phyloP scores from a whole-genome alignment of 2,797 vertebrate species.

The Catostomus latipinnis region DNA sequence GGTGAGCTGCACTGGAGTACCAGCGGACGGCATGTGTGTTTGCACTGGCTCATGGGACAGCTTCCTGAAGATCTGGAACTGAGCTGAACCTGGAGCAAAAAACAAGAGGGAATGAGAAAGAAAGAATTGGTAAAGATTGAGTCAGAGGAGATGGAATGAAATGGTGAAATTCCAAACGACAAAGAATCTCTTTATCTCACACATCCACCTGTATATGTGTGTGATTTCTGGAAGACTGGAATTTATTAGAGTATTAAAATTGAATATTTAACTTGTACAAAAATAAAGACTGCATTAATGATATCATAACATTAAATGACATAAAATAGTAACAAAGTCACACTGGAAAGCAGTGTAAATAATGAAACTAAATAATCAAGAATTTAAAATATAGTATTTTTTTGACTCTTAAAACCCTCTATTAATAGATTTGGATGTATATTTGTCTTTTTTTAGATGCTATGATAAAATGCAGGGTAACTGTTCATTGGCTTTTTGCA shows the following conservation, averaged over 20 bases:
- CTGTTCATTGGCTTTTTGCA: conserved; percentile 61
- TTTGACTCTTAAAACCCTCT: conserved; percentile 62
- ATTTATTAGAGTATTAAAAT: conserved; percentile 14
- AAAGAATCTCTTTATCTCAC: conserved; percentile 10
- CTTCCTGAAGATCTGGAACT: conserved; percentile 98
- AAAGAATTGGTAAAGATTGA: conserved; percentile 27
- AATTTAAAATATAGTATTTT: conserved; percentile 56
- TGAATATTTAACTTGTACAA: conserved; percentile 48
- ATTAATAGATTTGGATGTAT: conserved; percentile 63
- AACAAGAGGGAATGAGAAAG: conserved; percentile 2
- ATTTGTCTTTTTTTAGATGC: conserved; percentile 71
- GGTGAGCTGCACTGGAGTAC: conserved; percentile 96
- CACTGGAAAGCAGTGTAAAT: conserved; percentile 52
- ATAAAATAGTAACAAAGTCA: conserved; percentile 19
- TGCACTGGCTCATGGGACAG: conserved; percentile 98
- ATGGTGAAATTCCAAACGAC: conserved; percentile 10
- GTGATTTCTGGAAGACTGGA: conserved; percentile 2
- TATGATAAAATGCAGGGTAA: conserved; percentile 63
- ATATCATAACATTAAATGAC: conserved; percentile 55
- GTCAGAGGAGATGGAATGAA: conserved; percentile 30
- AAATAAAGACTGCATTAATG: conserved; percentile 53
- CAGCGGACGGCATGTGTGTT: conserved; percentile 90
- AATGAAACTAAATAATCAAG: conserved; percentile 60
- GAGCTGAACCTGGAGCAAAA: conserved; percentile 51
- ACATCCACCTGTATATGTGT: conserved; percentile 16